phyloP scores from a whole-genome alignment of 2,888 invertebrate species.

The Brachylomia viminalis region DNA sequence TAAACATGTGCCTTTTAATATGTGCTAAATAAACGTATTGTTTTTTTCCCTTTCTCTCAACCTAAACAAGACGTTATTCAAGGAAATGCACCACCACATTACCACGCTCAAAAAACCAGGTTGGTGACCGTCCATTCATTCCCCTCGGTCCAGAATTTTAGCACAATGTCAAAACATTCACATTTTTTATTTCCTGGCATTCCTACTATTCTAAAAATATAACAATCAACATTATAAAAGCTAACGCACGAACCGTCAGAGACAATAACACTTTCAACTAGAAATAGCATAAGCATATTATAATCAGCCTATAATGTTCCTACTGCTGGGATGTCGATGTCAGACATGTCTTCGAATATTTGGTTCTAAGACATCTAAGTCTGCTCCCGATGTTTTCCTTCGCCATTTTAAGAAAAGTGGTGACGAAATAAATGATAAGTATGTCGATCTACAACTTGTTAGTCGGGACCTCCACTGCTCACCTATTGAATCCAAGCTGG shows the following conservation, averaged over 20 bases:
- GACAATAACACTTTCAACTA: background rate
- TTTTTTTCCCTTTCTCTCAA: background rate
- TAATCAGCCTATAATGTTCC: too few species aligned
- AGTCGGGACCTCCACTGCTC: background rate
- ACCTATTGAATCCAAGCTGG: background rate
- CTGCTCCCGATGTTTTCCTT: background rate
- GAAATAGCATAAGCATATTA: too few species aligned
- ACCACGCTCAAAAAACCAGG: background rate
- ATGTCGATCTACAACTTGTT: background rate
- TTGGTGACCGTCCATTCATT: constrained; percentile 26
- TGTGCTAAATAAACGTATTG: background rate
- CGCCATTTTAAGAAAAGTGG: background rate
- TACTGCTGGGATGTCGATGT: too few species aligned
- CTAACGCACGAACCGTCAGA: background rate
- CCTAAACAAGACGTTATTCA: background rate
- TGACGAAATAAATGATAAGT: background rate
- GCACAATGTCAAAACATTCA: constrained; percentile 2
- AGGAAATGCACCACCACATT: constrained; percentile 6
- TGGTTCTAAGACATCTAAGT: background rate
- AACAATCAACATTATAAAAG: constrained; percentile 1
- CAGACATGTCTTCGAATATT: background rate
- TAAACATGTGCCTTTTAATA: background rate
- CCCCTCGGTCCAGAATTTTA: background rate
- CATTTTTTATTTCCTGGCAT: constrained; percentile 30
- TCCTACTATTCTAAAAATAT: constrained; percentile 23